These are phyloP conservation scores for Sparus aurata DNA, from an alignment of 2,797 vertebrate species.

Conservation along the genomic window DNA sequence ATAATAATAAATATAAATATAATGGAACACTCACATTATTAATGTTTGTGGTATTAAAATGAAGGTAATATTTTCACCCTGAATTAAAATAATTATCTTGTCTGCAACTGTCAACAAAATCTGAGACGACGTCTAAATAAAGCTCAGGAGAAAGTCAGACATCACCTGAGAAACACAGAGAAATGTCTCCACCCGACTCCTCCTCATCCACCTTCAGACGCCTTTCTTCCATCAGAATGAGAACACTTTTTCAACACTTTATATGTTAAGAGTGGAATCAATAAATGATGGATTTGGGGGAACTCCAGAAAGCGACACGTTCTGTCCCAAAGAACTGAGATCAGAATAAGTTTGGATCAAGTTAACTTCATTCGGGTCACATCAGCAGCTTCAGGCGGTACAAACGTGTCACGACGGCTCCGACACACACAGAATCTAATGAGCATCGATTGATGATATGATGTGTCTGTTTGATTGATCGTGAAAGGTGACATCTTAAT, in stretches of 20 bases:
- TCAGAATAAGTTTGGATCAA: neutral
- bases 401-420: neutral
- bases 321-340: neutral
- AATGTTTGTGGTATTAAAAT: no score
- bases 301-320: neutral
- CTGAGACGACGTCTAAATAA: no score
- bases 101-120: no score
- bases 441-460: slow-evolving; percentile 35
- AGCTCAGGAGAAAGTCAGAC: no score
- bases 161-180: no score
- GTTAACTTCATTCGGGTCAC: neutral
- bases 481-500: slow-evolving; percentile 1
- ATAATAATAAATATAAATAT: no score
- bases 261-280: no score
- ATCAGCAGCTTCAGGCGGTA: neutral
- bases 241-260: no score
- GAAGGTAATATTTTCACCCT: no score
- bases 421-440: slow-evolving; percentile 21
- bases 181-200: neutral
- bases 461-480: slow-evolving; percentile 18
- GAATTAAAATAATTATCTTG: no score
- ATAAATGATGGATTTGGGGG: neutral
- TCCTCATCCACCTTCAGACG: neutral
- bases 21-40: no score
- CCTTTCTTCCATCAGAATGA: no score